Conservation (phyloP, 2,888 invertebrate genomes). For the Tenthredo scrophulariae region DNA sequence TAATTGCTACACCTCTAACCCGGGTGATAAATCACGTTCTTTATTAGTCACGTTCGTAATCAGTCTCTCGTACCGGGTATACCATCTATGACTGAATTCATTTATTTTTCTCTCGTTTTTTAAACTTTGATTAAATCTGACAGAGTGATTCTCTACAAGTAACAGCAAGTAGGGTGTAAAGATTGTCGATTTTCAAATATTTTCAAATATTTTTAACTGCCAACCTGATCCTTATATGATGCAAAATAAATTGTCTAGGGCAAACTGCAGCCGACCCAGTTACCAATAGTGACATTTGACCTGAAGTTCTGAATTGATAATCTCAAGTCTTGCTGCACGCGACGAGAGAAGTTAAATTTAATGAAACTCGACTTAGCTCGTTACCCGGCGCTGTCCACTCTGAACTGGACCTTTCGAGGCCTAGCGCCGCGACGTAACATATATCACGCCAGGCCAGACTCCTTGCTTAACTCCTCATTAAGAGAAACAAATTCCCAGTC, state of each 20-base stretch:
- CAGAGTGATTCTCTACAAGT: background rate
- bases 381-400: slow-evolving; percentile 51
- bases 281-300: slow-evolving; percentile 9
- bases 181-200: background rate
- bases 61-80: background rate
- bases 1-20: background rate
- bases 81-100: background rate
- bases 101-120: background rate
- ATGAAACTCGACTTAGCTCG: slow-evolving; percentile 53
- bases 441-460: slow-evolving; percentile 52
- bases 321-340: slow-evolving; percentile 18
- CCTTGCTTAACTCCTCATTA: slow-evolving; percentile 56
- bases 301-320: slow-evolving; percentile 17
- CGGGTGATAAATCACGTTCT: background rate
- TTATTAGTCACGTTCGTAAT: slow-evolving; percentile 22
- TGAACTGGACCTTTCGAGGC: slow-evolving; percentile 51
- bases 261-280: background rate
- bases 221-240: background rate
- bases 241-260: background rate
- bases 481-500: slow-evolving; percentile 53
- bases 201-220: background rate
- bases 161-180: background rate
- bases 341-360: slow-evolving; percentile 44
- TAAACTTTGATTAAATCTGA: background rate
- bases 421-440: slow-evolving; percentile 42